Base-by-base conservation (phyloP, 2,797 vertebrate species). In the Chromobotia macracanthus region DNA sequence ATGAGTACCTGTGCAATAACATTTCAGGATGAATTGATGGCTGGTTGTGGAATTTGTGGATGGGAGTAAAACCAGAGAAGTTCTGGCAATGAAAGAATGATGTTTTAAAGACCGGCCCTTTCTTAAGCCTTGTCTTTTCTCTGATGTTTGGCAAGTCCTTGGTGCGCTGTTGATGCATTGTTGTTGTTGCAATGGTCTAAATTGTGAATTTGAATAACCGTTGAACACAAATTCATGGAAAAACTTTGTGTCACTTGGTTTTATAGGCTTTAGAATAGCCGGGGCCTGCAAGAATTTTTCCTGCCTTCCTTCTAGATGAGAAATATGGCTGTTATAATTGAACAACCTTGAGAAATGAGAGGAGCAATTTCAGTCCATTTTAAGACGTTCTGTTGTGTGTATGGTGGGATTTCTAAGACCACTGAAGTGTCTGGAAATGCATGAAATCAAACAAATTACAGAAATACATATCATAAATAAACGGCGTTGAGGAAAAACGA, bases 311-410 rank as follows among this genome's bases (percentile, higher is more conserved):
- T 90, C 90, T 88, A 90, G 82, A 81, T 86, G 72, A 89, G 86
- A 88, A 90, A 89, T 86, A 81, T 80, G 80, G 88, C 88, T 90
- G 89, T 93, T 91, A 91, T 90, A 90, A 89, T 90, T 87, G 89
- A 90, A 86, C 89, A 92, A 91, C 92, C 92, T 93, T 93, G 92
- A 89, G 83, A 87, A 90, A 82, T 80, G 84, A 88, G 86, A 85
- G 87, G 84, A 55, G 75, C 67, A 87, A 89, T 85, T 89, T 83
- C 83, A 86, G 88, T 89, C 89, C 87, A 86, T 87, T 89, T 91
- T 91, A 91, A 91, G 87, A 90, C 87, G 88, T 87, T 89, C 88
- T 84, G 82, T 87, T 84, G 89, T 85, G 85, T 86, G 41, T 86
- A 87, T 86, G 79, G 79, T 86, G 72, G 83, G 85, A 88, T 90